Conservation (phyloP, 1,140 invertebrate species). For the Drosophila malerkotliana region DNA sequence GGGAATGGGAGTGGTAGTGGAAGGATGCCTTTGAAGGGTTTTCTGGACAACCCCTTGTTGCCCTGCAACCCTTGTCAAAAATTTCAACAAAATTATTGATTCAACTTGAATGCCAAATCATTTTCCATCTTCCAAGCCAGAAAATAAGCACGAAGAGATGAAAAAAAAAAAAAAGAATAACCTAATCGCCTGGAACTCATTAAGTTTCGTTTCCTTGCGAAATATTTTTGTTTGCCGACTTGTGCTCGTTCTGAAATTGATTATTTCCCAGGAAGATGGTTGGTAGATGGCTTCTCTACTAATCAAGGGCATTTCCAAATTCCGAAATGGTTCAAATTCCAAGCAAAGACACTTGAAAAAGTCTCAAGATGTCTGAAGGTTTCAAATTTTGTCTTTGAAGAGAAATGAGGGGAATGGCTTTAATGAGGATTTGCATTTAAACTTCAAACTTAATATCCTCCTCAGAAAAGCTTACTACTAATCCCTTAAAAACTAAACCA, state of each 20-base stretch:
- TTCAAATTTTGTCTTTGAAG: not conserved
- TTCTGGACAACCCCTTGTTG: not conserved
- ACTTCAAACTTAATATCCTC: too few species aligned
- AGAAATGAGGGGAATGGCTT: not conserved
- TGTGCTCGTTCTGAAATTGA: conserved; percentile 1
- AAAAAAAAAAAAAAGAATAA: not conserved
- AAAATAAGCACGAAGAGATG: not conserved
- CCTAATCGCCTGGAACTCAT: conserved; percentile 46
- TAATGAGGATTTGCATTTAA: not conserved
- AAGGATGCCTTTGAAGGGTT: conserved; percentile 9
- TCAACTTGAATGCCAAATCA: conserved; percentile 41
- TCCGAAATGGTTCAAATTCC: conserved; percentile 1
- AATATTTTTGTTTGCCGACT: conserved; percentile 17
- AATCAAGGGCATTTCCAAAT: conserved; percentile 5
- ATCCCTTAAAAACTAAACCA: too few species aligned
- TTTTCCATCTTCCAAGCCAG: not conserved
- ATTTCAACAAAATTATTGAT: conserved; percentile 50
- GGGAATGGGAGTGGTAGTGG: too few species aligned
- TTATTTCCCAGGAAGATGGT: not conserved
- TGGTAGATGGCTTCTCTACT: not conserved
- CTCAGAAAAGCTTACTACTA: too few species aligned
- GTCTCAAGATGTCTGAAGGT: conserved; percentile 4
- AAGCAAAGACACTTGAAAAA: not conserved
- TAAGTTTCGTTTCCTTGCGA: conserved; percentile 24
- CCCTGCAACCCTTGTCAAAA: conserved; percentile 48